A percentile compares a stretch with the other conserved stretches of the same genome.
Evolutionary conservation across 2,113 vertebrate species (phyloP).

Genomic region (Mola mola): DNA sequence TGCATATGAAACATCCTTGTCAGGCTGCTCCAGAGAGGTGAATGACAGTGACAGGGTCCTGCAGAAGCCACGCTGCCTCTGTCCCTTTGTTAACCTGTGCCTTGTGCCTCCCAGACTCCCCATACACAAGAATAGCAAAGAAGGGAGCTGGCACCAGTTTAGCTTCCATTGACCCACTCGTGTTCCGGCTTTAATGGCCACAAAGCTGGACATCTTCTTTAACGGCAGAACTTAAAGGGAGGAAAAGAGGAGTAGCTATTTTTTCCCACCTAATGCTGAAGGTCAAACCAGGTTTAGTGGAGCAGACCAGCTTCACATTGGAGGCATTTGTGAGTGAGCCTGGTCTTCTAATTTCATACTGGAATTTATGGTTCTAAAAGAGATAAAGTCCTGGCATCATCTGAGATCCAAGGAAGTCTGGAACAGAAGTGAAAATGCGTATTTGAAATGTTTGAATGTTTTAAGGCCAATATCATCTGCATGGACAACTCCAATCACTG

Average conservation of each 20-base stretch:
- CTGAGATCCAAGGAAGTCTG: too few species aligned
- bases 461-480: too few species aligned
- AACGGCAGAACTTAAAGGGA: constrained; percentile 9
- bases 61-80: constrained; percentile 39
- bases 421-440: too few species aligned
- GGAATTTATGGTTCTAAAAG: too few species aligned
- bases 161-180: constrained; percentile 55
- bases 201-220: constrained; percentile 25
- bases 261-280: constrained; percentile 15
- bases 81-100: constrained; percentile 62
- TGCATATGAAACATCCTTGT: constrained; percentile 33
- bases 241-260: background rate
- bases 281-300: constrained; percentile 62
- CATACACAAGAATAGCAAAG: constrained; percentile 35
- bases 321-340: too few species aligned
- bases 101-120: constrained; percentile 68
- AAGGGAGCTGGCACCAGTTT: constrained; percentile 67
- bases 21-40: constrained; percentile 15
- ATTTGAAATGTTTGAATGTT: too few species aligned
- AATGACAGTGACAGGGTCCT: constrained; percentile 50
- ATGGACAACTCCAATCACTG: too few species aligned
- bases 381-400: too few species aligned
- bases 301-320: constrained; percentile 15
- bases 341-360: too few species aligned
- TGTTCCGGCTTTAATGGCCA: constrained; percentile 16